A percentile compares a stretch with the other conserved stretches of the same genome.
These are phyloP conservation scores for Drosophila glabriapex DNA, from an alignment of 2,888 invertebrate species.

Conservation along the genomic window DNA sequence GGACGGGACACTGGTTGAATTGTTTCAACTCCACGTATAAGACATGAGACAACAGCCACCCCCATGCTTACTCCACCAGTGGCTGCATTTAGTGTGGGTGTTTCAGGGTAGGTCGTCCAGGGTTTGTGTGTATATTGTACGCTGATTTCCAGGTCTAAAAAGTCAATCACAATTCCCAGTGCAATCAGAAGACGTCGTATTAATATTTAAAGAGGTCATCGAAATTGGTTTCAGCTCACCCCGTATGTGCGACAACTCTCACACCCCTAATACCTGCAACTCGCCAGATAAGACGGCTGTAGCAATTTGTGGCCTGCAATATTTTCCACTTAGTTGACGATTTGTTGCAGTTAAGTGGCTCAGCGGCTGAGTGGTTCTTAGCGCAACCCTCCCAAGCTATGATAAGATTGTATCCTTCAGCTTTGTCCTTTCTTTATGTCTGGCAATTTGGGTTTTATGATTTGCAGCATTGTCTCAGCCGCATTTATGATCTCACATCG, in stretches of 20 bases:
- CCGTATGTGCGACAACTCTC: neutral
- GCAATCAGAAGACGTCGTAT: conserved; percentile 83
- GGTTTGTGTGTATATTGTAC: conserved; percentile 25
- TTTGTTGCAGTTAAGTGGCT: conserved; percentile 75
- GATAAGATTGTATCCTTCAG: conserved; percentile 27
- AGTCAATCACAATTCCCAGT: conserved; percentile 84
- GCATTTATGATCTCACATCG: conserved; percentile 43
- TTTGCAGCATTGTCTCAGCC: conserved; percentile 52
- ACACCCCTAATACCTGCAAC: conserved; percentile 33
- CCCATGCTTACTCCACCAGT: conserved; percentile 5
- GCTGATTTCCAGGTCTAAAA: conserved; percentile 69
- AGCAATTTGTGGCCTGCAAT: conserved; percentile 77
- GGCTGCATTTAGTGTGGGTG: conserved; percentile 46
- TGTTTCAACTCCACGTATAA: conserved; percentile 35
- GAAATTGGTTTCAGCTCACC: conserved; percentile 69
- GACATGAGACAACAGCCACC: conserved; percentile 4
- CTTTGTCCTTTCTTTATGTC: conserved; percentile 52
- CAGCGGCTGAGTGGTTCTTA: conserved; percentile 14
- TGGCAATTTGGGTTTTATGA: conserved; percentile 73
- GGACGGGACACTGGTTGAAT: conserved; percentile 59
- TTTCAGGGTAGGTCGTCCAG: conserved; percentile 30
- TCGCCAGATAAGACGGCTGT: conserved; percentile 60
- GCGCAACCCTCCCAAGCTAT: conserved; percentile 24
- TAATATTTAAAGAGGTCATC: conserved; percentile 84
- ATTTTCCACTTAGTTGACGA: conserved; percentile 77